Conservation (phyloP, 1,140 invertebrate species). For the Nylanderia fulva region DNA sequence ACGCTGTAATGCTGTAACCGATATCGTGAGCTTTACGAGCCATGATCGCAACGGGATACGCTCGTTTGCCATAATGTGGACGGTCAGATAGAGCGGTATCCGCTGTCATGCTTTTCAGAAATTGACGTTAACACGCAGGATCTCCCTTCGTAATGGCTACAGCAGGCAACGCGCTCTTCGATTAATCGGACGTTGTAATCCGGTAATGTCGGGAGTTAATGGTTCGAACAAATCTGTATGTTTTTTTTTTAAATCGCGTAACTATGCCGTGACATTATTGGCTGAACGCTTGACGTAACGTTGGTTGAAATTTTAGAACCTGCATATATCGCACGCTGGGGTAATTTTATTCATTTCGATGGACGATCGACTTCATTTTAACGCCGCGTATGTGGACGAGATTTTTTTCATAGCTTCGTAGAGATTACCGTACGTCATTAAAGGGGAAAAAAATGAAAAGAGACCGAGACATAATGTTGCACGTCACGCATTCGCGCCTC, state of each 20-base stretch:
- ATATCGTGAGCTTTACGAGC: constrained; percentile 67
- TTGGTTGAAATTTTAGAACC: not conserved
- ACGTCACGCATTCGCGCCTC: constrained; percentile 5
- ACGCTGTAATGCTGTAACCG: constrained; percentile 63
- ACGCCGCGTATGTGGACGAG: not conserved
- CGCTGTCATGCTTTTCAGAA: constrained; percentile 63
- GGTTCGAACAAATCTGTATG: not conserved
- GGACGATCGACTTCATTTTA: not conserved
- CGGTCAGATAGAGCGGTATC: constrained; percentile 63
- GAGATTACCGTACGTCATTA: not conserved
- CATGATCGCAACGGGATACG: constrained; percentile 52
- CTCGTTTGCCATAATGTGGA: constrained; percentile 50
- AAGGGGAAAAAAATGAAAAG: not conserved
- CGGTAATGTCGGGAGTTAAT: constrained; percentile 26
- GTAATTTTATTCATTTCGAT: no score
- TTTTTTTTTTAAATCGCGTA: not conserved
- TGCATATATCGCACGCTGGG: not conserved
- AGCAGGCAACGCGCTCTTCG: constrained; percentile 4
- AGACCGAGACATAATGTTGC: not conserved
- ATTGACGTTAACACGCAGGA: constrained; percentile 49
- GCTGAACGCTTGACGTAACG: not conserved
- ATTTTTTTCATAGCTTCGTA: not conserved
- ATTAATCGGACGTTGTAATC: constrained; percentile 53
- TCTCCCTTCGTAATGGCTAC: constrained; percentile 25
- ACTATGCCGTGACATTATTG: not conserved